phyloP scores from a whole-genome alignment of 2,113 vertebrate genomes.

The Murina feae region DNA sequence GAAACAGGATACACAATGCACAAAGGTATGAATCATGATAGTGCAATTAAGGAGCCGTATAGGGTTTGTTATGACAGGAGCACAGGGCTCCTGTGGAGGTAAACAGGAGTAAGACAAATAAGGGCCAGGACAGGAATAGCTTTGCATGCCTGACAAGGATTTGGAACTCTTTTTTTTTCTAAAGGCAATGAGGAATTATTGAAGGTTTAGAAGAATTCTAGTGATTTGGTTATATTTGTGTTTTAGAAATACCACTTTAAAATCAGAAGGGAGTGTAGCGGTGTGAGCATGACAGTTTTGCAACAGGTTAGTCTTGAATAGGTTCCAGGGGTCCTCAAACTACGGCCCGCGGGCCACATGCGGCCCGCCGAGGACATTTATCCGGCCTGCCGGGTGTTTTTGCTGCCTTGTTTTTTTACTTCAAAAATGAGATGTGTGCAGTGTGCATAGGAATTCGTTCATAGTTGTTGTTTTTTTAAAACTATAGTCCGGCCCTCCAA shows the following conservation, averaged over 20 bases:
- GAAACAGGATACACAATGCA: background rate
- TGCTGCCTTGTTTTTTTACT: no score
- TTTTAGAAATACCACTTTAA: background rate
- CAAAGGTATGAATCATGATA: background rate
- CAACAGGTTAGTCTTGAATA: background rate
- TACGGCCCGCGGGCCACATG: no score
- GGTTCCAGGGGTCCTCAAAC: no score
- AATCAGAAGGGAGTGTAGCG: background rate
- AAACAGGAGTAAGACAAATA: background rate
- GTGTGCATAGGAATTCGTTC: no score
- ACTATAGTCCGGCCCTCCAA: no score
- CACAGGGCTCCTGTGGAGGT: background rate
- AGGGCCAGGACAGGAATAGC: background rate
- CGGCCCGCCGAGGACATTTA: no score
- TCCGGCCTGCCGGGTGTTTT: no score
- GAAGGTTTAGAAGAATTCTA: background rate
- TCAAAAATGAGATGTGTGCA: no score
- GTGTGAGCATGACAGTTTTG: background rate
- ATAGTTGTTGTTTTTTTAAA: no score
- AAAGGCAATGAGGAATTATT: background rate
- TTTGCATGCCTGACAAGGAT: background rate
- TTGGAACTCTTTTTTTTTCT: background rate
- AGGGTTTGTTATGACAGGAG: background rate
- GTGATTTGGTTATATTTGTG: background rate
- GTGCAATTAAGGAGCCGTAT: background rate